Conservation (phyloP, 2,113 vertebrate species). For the mouse (Mus musculus) region GRCm39 chr10:95446001-95446500, state of each 20-base stretch:
- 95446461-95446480: not conserved
- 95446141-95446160: not conserved
- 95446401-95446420: not conserved
- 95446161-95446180: not conserved
- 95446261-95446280: not conserved
- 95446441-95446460: not conserved
- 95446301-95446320: not conserved
- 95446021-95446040: slow-evolving; percentile 1
- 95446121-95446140: not conserved
- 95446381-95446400: not conserved
- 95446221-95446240: not conserved
- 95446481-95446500: too few species aligned
- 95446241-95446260: not conserved
- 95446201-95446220: not conserved
- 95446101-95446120: not conserved
- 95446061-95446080: not conserved
- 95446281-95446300: not conserved
- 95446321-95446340: not conserved
- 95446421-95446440: not conserved
- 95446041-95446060: not conserved
- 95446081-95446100: not conserved
- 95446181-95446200: not conserved
- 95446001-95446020: not conserved
- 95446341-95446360: not conserved
- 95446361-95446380: not conserved